Base-by-base conservation (phyloP, 30 jellyfish, hydroid and myxozoan genomes). In the Rhopilema esculentum region DNA sequence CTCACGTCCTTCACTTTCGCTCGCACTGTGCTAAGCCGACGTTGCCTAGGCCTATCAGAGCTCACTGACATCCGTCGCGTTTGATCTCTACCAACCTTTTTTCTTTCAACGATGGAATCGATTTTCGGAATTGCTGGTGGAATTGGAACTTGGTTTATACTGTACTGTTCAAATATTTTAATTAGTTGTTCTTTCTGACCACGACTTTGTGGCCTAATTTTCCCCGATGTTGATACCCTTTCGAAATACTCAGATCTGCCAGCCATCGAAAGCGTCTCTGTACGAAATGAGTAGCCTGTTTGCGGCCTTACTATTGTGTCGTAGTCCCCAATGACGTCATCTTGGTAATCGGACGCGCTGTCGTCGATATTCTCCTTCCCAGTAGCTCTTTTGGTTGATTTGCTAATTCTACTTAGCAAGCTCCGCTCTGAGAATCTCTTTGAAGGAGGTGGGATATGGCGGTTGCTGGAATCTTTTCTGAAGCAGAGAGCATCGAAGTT, bases 131-230 rank as follows among this genome's bases (percentile, higher is more conserved):
- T 49, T 27, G 85, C 94, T 23, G 94, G 88, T 16, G 94, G 94
- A 63, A 85, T 62, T 7, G 88, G 94, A 71, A 73, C 62, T 40
- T 85, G 94, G 83, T 40, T 61, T 4, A 85, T n/a, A 75, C 94
- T 64, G 51, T 85, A 85, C 65, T 73, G 76, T 51, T 85, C 82
- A 22, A 85, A 85, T 15, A 85, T 65, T 49, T 63, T 63, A 0
- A 85, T 29, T 1, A 74, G 84, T 68, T 85, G 89, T 26, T 74
- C 83, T 62, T 22, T 31, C 8, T 64, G 50, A 16, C 83, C 51
- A 0, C 84, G 84, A 4, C 27, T 48, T 74, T 61, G 53, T 19
- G 53, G 8, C 28, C 65, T 25, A 7, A 8, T 16, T 40, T 40
- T 40, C 57, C 57, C 57, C 1, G 76, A 27, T 4, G 27, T 21